A percentile compares a stretch with the other conserved stretches of the same genome.
Conservation (phyloP, 2,113 vertebrate species). For the Laterallus jamaicensis region DNA sequence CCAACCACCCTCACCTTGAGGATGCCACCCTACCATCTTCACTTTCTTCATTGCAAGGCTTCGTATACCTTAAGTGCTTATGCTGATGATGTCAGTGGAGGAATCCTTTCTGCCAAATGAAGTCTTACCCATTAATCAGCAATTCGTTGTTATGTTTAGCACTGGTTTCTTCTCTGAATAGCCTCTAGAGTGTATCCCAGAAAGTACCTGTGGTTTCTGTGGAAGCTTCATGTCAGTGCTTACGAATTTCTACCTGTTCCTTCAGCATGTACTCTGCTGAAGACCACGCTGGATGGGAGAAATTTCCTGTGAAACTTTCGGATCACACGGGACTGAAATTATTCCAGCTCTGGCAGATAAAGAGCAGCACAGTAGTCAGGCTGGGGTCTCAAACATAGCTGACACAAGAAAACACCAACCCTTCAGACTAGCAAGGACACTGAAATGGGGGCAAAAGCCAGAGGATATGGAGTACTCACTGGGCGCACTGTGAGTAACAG, state of each 20-base stretch:
- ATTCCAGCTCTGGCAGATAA: not conserved
- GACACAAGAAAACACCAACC: not conserved
- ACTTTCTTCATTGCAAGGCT: not conserved
- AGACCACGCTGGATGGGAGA: accelerated
- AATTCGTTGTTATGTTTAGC: not conserved
- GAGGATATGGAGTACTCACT: accelerated
- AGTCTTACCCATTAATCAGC: conserved; percentile 9
- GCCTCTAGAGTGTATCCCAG: not conserved
- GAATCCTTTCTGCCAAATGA: not conserved
- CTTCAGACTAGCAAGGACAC: not conserved
- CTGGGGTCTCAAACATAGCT: not conserved
- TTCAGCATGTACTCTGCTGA: accelerated
- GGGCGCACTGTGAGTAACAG: accelerated
- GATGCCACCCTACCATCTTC: accelerated
- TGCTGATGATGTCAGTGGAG: not conserved
- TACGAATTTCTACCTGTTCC: not conserved
- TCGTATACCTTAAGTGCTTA: not conserved
- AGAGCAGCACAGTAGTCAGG: not conserved
- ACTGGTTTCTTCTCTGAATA: not conserved
- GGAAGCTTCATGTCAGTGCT: not conserved
- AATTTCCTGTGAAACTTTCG: not conserved
- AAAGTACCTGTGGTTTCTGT: not conserved
- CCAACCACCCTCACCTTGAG: not conserved
- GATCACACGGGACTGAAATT: not conserved
- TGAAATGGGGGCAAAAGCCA: not conserved